Base-by-base conservation (phyloP, 2,113 vertebrate genomes). In the Calidris pygmaea region DNA sequence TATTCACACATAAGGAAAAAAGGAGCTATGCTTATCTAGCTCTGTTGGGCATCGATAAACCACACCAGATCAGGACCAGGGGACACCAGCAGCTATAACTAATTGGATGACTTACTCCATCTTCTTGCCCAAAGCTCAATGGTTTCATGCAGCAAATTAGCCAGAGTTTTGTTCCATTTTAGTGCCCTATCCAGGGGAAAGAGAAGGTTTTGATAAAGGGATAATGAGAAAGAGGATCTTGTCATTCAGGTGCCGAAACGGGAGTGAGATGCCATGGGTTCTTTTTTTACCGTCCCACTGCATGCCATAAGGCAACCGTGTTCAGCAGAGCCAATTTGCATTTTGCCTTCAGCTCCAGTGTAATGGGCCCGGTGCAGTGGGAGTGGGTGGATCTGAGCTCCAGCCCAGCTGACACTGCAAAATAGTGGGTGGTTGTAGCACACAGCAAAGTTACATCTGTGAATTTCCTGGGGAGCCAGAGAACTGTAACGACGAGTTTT, bases 391-490 rank as follows among this genome's bases (percentile, higher is more conserved):
- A 81, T 95, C 83, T 53, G 73, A 96, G 92, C 93, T 78, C 85
- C 94, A 89, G 88, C 95, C 96, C 92, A 90, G 95, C 76, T 93
- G 95, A 95, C 90, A 82, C 92, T 78, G 87, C 87, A 94, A 22
- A 94, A 26, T 7, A 30, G 96, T 95, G 90, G 95, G 95, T 87
- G 94, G 95, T 29, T 96, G 80, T 50, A 94, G 86, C 94, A 81
- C 11, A 94, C 90, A 89, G 95, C 65, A 53, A 73, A 92, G 86
- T 73, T 81, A 87, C 84, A 95, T 87, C 94, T 93, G 86, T 0
- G 2, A 81, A 62, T 82, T 53, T 95, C 89, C 89, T 34, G 73
- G 48, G 73, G 73, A 94, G 94, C 70, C 88, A 79, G 75, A 75
- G 86, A 73, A 66, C 84, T 48, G 34, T 15, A 85, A 32, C 37